Percentiles rank a stretch among this genome's conserved stretches.
Evolutionary conservation across 2,113 vertebrate species (phyloP).

Genomic region (Pomatostomus ruficeps): DNA sequence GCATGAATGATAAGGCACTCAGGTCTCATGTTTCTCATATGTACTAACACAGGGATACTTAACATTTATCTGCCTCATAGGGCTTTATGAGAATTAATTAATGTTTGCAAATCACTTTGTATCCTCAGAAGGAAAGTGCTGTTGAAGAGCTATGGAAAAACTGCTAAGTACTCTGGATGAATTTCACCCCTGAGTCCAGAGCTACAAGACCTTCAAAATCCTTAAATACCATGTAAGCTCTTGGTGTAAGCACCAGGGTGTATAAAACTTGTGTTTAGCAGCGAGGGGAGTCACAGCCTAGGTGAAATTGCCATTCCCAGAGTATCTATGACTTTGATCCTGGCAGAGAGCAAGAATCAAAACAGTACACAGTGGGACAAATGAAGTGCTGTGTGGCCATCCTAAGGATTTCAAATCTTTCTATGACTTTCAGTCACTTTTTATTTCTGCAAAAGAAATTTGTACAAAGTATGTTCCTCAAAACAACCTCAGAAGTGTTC

Average conservation of each 20-base stretch:
- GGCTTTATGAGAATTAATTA: slow-evolving; percentile 58
- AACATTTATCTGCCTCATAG: slow-evolving; percentile 34
- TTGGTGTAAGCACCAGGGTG: not conserved
- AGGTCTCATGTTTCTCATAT: slow-evolving; percentile 20
- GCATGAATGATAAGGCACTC: not conserved
- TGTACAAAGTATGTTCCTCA: not conserved
- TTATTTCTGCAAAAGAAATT: not conserved
- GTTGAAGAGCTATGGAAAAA: slow-evolving; percentile 7
- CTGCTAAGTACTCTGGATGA: slow-evolving; percentile 31
- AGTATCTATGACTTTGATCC: not conserved
- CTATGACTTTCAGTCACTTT: not conserved
- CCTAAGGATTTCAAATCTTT: not conserved
- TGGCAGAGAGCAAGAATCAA: not conserved
- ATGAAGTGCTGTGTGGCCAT: not conserved
- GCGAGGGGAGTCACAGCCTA: not conserved
- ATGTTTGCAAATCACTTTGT: slow-evolving; percentile 49
- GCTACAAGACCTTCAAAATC: slow-evolving; percentile 21
- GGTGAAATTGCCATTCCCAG: not conserved
- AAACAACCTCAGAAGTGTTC: not conserved
- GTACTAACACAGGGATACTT: slow-evolving; percentile 18
- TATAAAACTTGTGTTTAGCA: not conserved
- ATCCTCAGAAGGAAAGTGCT: slow-evolving; percentile 47
- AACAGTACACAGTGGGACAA: not conserved
- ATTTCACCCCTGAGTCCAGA: slow-evolving; percentile 40
- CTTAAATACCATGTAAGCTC: not conserved